A percentile compares a stretch with the other conserved stretches of the same genome.
Evolutionary conservation across 2,797 vertebrate genomes (phyloP).

Genomic region (Hapalemur alaotrensis): DNA sequence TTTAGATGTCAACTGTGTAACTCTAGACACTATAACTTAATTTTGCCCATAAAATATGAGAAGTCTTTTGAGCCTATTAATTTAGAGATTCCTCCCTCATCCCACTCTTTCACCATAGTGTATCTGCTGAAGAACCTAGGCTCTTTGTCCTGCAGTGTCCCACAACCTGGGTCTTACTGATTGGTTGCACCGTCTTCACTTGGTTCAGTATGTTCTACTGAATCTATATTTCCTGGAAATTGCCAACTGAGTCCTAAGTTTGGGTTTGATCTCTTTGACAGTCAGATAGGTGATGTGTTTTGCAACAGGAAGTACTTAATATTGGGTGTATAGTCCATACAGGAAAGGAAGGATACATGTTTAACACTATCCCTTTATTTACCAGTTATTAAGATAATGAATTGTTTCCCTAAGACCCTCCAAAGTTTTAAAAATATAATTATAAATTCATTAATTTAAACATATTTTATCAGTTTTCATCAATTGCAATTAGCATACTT

Average conservation of each 20-base stretch:
- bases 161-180: neutral
- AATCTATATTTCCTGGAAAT: neutral
- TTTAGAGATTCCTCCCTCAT: neutral
- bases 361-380: neutral
- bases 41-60: neutral
- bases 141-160: too few species aligned
- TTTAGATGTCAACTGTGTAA: neutral
- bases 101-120: neutral
- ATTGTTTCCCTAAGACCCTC: neutral
- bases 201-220: neutral
- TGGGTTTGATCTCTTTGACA: neutral
- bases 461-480: neutral
- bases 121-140: neutral
- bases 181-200: neutral
- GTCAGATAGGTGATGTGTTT: neutral
- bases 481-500: neutral
- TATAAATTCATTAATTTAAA: neutral
- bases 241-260: neutral
- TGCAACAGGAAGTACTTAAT: neutral
- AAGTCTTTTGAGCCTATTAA: neutral
- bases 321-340: neutral
- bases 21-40: neutral
- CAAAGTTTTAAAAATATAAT: neutral
- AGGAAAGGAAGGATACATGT: neutral
- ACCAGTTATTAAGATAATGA: neutral